Evolutionary conservation across 2,888 invertebrate species (phyloP), one percentile per base, ranked within the genome.

Genomic region (Pollenia griseotomentosa): DNA sequence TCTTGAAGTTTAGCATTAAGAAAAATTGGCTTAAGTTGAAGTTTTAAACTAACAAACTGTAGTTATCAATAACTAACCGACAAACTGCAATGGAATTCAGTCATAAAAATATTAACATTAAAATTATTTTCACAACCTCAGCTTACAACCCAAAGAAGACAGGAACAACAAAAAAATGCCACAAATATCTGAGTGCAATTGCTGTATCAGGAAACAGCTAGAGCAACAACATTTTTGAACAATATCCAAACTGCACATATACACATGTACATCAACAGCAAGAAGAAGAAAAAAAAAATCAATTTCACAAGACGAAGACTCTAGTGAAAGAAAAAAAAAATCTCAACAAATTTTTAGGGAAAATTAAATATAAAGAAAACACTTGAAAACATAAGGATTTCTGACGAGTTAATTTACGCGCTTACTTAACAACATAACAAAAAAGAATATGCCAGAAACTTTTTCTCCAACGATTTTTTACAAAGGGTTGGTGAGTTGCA

Each of bases 91-190:
- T 66, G 33, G 51, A 59, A 79, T 66, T 73, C 14, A 33, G 73
- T 73, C 42, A 78, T 79, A 84, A 73, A 84, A 84, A 51, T 66
- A 70, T 44, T 16, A 61, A 48, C 46, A 63, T 74, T 79, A 68
- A 61, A 59, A 14, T 61, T 83, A 83, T 75, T 79, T 77, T 71
- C 33, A 77, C 70, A 85, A 79, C 68, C 74, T 63, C 68, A 83
- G 63, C 70, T 71, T 71, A 71, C 23, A 57, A 44, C 19, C 16
- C 33, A 55, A 63, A 55, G 19, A 23, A 19, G 11, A 77, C n/a
- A 42, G 51, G 4, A 55, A 48, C 11, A 68, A 57, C 55, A 44
- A 23, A 59, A 70, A 42, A 48, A 9, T 16, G 11, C 68, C 55
- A 65, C 46, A 55, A 78, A 66, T 44, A 78, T 65, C 33, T 65